Base-by-base conservation (phyloP, 2,888 invertebrate genomes). In the Drosophila meridionalis region DNA sequence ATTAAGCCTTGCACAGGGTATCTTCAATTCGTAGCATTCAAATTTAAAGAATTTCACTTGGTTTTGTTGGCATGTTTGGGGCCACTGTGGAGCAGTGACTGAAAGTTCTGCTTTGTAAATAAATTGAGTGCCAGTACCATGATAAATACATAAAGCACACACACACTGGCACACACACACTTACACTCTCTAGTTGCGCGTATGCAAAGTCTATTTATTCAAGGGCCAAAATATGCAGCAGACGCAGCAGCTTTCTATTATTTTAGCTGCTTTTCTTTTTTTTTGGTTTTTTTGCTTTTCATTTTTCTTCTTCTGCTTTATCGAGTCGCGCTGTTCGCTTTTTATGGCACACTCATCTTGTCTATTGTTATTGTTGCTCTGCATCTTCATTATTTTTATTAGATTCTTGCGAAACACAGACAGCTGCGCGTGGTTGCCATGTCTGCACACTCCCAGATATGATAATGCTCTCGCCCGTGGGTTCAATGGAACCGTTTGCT, bases 151-250 rank as follows among this genome's bases (percentile, higher is more conserved):
- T 62, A 74, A 67, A 65, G 48, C 20, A 38, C 26, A 55, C 58
- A 69, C 45, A 57, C 60, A 52, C 48, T 32, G 59, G n/a, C 42
- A 30, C 12, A 4, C 40, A 28, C 12, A 47, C 55, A n/a, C 20
- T n/a, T 28, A 30, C 58, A 48, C 30, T 45, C 56, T 36, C 30
- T 30, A 42, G 63, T 52, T 48, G 55, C 58, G 64, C 42, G 69
- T 77, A 90, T 90, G 88, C 91, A 83, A 88, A 88, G 86, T 82
- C 58, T 82, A 86, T 91, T 88, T 90, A 80, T 86, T 86, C 83
- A 76, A 69, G 74, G 70, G 76, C 78, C 73, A 87, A 86, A 90
- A 86, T 87, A 89, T 90, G 84, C 86, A 83, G 74, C 80, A 80
- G 78, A 78, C 81, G 69, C 81, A 74, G 67, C 63, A 66, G 57